Conservation (phyloP, 2,888 invertebrate genomes). For the Argynnis bischoffii region DNA sequence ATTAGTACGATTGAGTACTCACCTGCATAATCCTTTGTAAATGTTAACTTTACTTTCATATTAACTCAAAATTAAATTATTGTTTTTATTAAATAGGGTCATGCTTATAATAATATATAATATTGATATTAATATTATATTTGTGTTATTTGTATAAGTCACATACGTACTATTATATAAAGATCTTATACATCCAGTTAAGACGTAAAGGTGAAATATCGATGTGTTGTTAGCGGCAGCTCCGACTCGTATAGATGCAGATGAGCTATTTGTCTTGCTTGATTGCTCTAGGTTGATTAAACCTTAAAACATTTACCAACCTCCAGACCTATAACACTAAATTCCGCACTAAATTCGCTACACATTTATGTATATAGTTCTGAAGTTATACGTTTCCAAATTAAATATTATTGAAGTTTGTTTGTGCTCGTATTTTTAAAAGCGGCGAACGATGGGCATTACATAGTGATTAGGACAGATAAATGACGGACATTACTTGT, state of each 20-base stretch:
- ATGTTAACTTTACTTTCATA: conserved; percentile 6
- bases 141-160: too few relatives aligned
- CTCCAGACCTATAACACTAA: conserved; percentile 52
- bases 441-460: conserved; percentile 44
- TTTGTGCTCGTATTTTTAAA: conserved; percentile 32
- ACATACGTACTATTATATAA: not conserved
- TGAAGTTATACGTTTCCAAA: not conserved
- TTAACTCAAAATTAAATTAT: conserved; percentile 4
- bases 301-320: conserved; percentile 77
- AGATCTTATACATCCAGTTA: conserved; percentile 12
- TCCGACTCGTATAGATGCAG: conserved; percentile 80
- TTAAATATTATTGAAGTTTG: conserved; percentile 19
- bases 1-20: conserved; percentile 75
- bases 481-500: conserved; percentile 82
- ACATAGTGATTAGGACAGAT: conserved; percentile 79
- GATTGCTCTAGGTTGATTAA: conserved; percentile 80
- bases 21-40: conserved; percentile 15
- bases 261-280: conserved; percentile 81
- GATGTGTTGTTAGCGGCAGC: conserved; percentile 67
- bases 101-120: not conserved
- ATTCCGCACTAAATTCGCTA: conserved; percentile 37
- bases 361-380: not conserved
- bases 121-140: not conserved
- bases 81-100: not conserved
- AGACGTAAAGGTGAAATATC: conserved; percentile 48